Conservation (phyloP, 2,113 vertebrate genomes). For the Geococcyx californianus region DNA sequence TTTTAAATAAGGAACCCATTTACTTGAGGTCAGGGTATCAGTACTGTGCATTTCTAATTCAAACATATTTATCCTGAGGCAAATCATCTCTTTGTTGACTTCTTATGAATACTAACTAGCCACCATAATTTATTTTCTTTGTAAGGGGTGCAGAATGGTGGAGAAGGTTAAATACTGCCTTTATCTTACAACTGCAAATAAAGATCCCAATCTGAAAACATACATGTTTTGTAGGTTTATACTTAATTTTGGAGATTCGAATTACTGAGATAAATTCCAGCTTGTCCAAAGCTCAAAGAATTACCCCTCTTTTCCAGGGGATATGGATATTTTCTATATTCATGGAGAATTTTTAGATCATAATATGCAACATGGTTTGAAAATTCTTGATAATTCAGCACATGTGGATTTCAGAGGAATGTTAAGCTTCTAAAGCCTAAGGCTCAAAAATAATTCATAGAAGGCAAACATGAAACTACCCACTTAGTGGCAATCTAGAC, state of each 20-base stretch:
- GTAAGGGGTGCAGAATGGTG: not conserved
- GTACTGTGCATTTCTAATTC: slow-evolving; percentile 63
- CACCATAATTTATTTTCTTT: slow-evolving; percentile 14
- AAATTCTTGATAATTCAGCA: not conserved
- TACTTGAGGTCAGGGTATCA: slow-evolving; percentile 61
- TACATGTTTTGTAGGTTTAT: not conserved
- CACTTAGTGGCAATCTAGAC: not conserved
- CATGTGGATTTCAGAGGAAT: not conserved
- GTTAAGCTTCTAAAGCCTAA: not conserved
- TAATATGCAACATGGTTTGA: not conserved
- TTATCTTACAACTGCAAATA: not conserved
- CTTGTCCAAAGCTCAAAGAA: not conserved
- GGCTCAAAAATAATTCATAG: not conserved
- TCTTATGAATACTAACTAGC: slow-evolving; percentile 50
- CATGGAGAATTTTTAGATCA: not conserved
- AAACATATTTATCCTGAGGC: slow-evolving; percentile 59
- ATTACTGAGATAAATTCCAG: not conserved
- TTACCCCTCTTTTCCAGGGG: not conserved
- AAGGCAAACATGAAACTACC: not conserved
- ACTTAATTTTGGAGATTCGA: not conserved
- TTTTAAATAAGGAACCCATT: slow-evolving; percentile 38
- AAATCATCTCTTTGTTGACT: slow-evolving; percentile 41
- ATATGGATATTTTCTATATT: not conserved
- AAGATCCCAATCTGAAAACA: slow-evolving; percentile 15
- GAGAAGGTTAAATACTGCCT: slow-evolving; percentile 24